Percentiles rank a stretch among this genome's conserved stretches.
Conservation (phyloP, 2,888 invertebrate species). For the Cecidostiba fungosa region DNA sequence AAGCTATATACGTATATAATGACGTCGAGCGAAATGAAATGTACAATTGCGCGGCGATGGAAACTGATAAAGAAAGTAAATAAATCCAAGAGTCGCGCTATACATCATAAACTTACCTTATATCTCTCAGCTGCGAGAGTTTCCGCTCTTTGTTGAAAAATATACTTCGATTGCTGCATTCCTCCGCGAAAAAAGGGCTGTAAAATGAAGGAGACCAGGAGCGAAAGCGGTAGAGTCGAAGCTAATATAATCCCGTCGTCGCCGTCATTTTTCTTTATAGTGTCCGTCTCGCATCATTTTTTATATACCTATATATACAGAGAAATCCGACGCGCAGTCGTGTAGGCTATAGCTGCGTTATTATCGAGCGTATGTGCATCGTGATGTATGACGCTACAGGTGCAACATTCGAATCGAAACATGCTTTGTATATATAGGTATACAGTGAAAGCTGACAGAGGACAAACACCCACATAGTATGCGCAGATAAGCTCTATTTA, state of each 20-base stretch:
- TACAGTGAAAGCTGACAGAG: neutral
- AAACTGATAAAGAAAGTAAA: constrained; percentile 1
- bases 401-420: neutral
- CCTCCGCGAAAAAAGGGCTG: neutral
- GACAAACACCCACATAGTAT: neutral
- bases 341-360: neutral
- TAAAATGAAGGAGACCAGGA: neutral
- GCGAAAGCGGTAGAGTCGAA: neutral
- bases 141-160: neutral
- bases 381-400: neutral
- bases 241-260: constrained; percentile 8
- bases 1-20: too few species aligned
- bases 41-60: neutral
- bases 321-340: neutral
- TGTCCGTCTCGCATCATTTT: neutral
- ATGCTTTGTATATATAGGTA: neutral
- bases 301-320: neutral
- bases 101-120: neutral
- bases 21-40: neutral
- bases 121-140: neutral
- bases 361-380: neutral
- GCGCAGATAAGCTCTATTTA: neutral
- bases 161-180: neutral
- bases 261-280: neutral
- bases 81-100: neutral